These are phyloP conservation scores for Ryuthela nishihirai DNA, from an alignment of 2,888 invertebrate species.

Conservation along the genomic window DNA sequence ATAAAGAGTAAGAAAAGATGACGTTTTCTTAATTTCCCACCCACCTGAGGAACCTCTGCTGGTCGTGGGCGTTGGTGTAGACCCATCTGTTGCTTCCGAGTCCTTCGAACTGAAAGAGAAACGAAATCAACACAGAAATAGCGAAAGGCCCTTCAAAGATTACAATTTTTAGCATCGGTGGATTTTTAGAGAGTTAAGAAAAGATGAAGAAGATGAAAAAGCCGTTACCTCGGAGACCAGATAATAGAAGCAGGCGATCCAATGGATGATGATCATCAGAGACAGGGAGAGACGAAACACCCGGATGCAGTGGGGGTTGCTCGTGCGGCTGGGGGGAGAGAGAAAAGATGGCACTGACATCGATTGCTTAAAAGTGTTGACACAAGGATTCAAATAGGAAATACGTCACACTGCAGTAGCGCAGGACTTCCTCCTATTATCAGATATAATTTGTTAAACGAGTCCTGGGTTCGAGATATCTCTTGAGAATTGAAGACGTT, in stretches of 20 bases:
- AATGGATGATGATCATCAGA: conserved; percentile 48
- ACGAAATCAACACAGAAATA: not conserved
- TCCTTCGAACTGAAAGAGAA: conserved; percentile 46
- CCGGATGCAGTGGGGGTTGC: conserved; percentile 47
- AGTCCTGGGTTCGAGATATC: too few species aligned
- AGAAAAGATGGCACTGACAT: conserved; percentile 1
- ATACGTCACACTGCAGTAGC: too few species aligned
- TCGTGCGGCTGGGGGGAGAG: conserved; percentile 45
- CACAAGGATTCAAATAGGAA: too few species aligned
- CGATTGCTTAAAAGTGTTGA: too few species aligned
- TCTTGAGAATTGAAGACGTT: too few species aligned
- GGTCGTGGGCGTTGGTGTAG: conserved; percentile 21
- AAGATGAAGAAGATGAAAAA: not conserved
- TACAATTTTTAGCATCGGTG: not conserved
- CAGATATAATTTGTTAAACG: too few species aligned
- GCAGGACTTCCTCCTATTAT: too few species aligned
- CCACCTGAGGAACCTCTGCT: conserved; percentile 36
- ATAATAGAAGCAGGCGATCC: conserved; percentile 49
- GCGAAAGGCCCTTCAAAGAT: not conserved
- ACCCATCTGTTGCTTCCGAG: conserved; percentile 48
- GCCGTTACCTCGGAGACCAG: conserved; percentile 45
- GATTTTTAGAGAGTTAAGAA: not conserved
- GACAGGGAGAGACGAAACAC: conserved; percentile 47
- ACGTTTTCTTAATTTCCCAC: too few species aligned
- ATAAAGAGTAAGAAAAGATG: too few species aligned